Base-by-base conservation (phyloP, 2,888 invertebrate species). In the Anthophora plumipes region DNA sequence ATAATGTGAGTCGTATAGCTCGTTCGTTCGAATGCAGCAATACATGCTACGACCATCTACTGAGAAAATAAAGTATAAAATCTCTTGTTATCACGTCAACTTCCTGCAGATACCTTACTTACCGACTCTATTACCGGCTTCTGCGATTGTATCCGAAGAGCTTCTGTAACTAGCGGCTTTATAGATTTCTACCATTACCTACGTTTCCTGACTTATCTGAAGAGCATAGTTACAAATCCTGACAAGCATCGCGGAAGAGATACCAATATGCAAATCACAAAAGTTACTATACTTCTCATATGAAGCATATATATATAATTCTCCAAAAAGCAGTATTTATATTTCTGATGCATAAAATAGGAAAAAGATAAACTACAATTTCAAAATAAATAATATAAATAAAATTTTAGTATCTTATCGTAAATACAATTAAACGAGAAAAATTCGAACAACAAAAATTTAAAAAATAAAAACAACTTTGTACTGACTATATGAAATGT, bases 101-200 rank as follows among this genome's bases (percentile, higher is more conserved):
- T 48, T 68, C n/a, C 71, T 54, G 39, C 67, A 84, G 88, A 64
- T 39, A 78, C 57, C 88, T 79, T 70, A 60, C 76, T 87, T 87
- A 87, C 86, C 87, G 88, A 88, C 86, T 68, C 48, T 22, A 68
- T 88, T 90, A 89, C 87, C 90, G 89, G 88, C 87, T 78, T 70
- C 77, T 67, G 76, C 76, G 57, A 71, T 54, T 46, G 79, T 79
- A 83, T 66, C 67, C 72, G 64, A 55, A 46, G 68, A 80, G 81
- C 69, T 77, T 67, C 71, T 60, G 61, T 50, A 63, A 57, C 22
- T 43, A 67, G 60, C 14, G n/a, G 11, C 41, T 66, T 31, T 68
- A 66, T 63, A 85, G 88, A 74, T 59, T 59, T 74, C 88, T 84
- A 39, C 86, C 22, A 39, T 82, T 87, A 88, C 76, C 86, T 43